Evolutionary conservation across 1,140 invertebrate genomes (phyloP).

Genomic region (Drosophila santomea): DNA sequence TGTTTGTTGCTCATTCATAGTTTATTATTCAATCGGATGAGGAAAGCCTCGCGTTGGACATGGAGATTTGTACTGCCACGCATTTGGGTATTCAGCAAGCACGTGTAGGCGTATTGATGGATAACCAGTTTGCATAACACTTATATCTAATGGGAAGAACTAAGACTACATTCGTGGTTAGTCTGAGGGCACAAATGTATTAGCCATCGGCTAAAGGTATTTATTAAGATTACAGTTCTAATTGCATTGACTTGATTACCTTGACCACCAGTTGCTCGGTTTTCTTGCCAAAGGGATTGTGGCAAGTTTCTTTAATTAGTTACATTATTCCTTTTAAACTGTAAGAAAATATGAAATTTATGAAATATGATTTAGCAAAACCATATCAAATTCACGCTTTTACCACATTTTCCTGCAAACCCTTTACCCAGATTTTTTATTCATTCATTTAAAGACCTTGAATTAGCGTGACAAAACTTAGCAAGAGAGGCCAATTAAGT

Average conservation of each 20-base stretch:
- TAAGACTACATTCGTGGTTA: too few species aligned
- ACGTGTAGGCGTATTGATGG: neutral
- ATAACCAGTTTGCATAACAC: neutral
- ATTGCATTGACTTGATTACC: too few species aligned
- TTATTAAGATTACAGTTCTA: too few species aligned
- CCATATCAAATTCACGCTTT: too few species aligned
- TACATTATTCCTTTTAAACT: too few species aligned
- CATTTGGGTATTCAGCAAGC: neutral
- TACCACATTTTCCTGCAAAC: neutral
- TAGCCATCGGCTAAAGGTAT: too few species aligned
- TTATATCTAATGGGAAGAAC: neutral
- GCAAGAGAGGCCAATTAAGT: conserved; percentile 8
- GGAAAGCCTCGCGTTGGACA: conserved; percentile 5
- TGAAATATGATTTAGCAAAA: too few species aligned
- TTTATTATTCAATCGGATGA: conserved; percentile 42
- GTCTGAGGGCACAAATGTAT: too few species aligned
- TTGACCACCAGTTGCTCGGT: too few species aligned
- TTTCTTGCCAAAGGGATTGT: too few species aligned
- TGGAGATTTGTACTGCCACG: neutral
- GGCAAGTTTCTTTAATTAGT: too few species aligned
- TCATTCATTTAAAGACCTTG: conserved; percentile 28
- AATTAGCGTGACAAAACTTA: conserved; percentile 31
- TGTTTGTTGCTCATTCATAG: conserved; percentile 7
- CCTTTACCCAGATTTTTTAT: conserved; percentile 36
- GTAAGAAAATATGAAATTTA: too few species aligned